These are phyloP conservation scores for Drosophila bifasciata DNA, from an alignment of 1,140 invertebrate species.

Conservation along the genomic window DNA sequence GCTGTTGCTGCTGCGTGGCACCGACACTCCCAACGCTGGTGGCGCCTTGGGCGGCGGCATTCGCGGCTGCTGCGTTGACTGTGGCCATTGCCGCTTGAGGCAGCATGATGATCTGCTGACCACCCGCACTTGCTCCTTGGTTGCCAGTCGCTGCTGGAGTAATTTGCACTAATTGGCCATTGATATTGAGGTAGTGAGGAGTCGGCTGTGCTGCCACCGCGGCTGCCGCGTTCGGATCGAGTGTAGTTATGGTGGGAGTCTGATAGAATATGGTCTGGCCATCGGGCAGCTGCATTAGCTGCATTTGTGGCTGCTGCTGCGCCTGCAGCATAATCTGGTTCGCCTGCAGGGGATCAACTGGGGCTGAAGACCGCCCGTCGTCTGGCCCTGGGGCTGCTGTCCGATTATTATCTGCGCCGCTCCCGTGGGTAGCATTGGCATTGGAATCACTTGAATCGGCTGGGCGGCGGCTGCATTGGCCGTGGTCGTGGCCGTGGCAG, in stretches of 20 bases:
- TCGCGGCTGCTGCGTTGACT: conserved; percentile 84
- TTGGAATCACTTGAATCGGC: conserved; percentile 77
- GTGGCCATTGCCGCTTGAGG: conserved; percentile 80
- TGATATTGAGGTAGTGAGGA: conserved; percentile 89
- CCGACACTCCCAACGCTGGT: conserved; percentile 30
- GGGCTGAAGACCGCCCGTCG: conserved; percentile 39
- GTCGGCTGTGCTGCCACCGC: conserved; percentile 84
- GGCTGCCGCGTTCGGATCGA: conserved; percentile 60
- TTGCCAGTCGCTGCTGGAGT: conserved; percentile 77
- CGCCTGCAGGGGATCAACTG: conserved; percentile 75
- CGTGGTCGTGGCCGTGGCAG: conserved; percentile 18
- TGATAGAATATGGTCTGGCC: conserved; percentile 97
- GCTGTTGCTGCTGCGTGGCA: conserved; percentile 47
- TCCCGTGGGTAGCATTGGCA: conserved; percentile 68
- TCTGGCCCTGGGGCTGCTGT: conserved; percentile 59
- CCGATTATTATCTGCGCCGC: conserved; percentile 77
- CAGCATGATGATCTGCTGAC: conserved; percentile 82
- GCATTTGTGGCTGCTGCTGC: conserved; percentile 87
- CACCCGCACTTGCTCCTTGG: conserved; percentile 23
- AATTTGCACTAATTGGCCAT: conserved; percentile 90
- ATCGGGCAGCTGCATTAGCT: conserved; percentile 95
- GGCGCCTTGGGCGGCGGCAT: conserved; percentile 47
- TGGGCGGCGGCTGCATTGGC: conserved; percentile 31
- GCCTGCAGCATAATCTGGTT: conserved; percentile 79
- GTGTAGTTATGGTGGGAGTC: conserved; percentile 61